Evolutionary conservation across 2,888 invertebrate species (phyloP).

Genomic region (Subacronicta megacephala): DNA sequence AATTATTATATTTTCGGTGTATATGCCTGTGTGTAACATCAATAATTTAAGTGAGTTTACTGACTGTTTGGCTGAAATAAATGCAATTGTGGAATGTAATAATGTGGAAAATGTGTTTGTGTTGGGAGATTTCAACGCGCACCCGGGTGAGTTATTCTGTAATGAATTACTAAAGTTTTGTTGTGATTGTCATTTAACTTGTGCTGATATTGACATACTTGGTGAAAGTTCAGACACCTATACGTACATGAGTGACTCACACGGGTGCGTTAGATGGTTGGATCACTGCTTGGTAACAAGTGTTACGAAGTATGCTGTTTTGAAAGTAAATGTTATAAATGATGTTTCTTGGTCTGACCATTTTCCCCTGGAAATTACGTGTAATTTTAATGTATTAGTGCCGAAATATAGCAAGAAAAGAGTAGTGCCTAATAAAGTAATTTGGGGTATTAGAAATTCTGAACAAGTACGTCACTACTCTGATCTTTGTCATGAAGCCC

Average conservation of each 20-base stretch:
- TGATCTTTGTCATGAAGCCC: too few relatives aligned
- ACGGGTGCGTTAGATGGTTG: background rate
- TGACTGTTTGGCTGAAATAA: background rate
- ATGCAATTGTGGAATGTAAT: background rate
- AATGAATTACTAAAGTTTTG: background rate
- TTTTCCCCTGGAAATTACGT: background rate
- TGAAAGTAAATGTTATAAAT: background rate
- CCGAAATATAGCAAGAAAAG: background rate
- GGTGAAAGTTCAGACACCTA: background rate
- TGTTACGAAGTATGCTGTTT: background rate
- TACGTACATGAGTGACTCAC: background rate
- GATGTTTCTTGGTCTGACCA: background rate
- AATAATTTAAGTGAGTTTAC: background rate
- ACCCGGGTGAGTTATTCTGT: background rate
- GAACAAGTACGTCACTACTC: too few relatives aligned
- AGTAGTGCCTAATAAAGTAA: background rate
- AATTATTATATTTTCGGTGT: background rate
- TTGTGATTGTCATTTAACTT: too few relatives aligned
- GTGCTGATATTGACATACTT: background rate
- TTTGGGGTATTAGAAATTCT: background rate
- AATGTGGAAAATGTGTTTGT: background rate
- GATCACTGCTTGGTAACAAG: background rate
- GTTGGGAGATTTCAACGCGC: background rate
- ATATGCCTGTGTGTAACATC: background rate
- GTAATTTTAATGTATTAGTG: background rate